phyloP scores from a whole-genome alignment of 2,888 invertebrate species.

The Exocentrus adspersus region DNA sequence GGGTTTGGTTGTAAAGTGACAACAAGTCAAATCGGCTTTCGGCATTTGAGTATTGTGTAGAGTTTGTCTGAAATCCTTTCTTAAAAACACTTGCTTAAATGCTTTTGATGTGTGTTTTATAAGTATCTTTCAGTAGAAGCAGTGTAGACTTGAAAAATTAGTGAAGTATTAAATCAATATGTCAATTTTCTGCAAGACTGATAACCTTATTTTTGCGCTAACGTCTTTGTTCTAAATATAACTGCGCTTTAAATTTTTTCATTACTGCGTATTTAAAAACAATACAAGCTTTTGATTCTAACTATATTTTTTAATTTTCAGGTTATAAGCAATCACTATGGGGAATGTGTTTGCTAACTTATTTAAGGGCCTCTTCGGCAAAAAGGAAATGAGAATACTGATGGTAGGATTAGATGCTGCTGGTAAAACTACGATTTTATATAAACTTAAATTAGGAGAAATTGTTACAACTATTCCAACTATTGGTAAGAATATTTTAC shows the following conservation, averaged over 20 bases:
- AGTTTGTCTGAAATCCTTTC: no score
- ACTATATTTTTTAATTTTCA: slow-evolving; percentile 46
- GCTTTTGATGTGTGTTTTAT: no score
- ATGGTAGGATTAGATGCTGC: slow-evolving; percentile 99
- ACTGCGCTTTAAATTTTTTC: slow-evolving; percentile 28
- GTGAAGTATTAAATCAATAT: slow-evolving; percentile 57
- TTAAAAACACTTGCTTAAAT: no score
- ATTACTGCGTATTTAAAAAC: slow-evolving; percentile 21
- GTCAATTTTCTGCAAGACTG: slow-evolving; percentile 57
- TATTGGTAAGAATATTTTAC: slow-evolving; percentile 80
- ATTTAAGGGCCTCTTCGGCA: slow-evolving; percentile 99
- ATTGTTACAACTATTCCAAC: slow-evolving; percentile 99
- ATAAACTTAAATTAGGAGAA: slow-evolving; percentile 99
- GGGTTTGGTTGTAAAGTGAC: slow-evolving; percentile 61
- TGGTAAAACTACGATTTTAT: slow-evolving; percentile 99
- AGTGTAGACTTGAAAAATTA: slow-evolving; percentile 1
- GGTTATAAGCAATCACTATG: slow-evolving; percentile 77
- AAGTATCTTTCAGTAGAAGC: not conserved
- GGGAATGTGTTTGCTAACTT: slow-evolving; percentile 97
- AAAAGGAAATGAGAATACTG: slow-evolving; percentile 99
- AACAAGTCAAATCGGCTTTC: slow-evolving; percentile 67
- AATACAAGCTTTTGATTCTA: not conserved
- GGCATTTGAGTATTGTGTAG: slow-evolving; percentile 57
- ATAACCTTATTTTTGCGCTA: slow-evolving; percentile 54
- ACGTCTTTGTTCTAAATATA: slow-evolving; percentile 58